phyloP scores from a whole-genome alignment of 2,113 vertebrate species.

The Embiotoca jacksoni region DNA sequence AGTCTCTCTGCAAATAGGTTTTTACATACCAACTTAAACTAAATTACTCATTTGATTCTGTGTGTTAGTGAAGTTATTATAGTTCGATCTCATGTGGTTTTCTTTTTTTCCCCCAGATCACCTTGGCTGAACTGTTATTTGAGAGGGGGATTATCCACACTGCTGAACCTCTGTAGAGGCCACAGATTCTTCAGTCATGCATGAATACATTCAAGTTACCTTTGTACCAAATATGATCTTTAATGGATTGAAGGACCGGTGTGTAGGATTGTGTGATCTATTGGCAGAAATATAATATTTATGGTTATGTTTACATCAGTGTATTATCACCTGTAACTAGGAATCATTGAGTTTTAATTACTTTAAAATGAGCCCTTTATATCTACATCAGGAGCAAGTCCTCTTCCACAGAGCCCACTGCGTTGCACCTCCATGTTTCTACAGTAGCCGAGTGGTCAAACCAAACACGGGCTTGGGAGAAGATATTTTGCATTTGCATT shows the following conservation, averaged over 20 bases:
- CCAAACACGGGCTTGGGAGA: too few species aligned
- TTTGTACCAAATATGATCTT: constrained; percentile 27
- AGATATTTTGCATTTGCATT: too few species aligned
- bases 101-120: constrained; percentile 64
- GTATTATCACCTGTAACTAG: too few species aligned
- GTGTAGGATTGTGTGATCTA: too few species aligned
- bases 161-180: constrained; percentile 55
- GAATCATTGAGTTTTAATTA: too few species aligned
- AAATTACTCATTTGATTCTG: not conserved
- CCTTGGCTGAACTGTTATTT: constrained; percentile 83
- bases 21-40: not conserved
- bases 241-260: not conserved
- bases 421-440: too few species aligned
- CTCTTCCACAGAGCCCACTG: too few species aligned
- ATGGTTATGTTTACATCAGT: too few species aligned
- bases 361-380: too few species aligned
- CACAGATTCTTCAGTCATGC: constrained; percentile 21
- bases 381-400: too few species aligned
- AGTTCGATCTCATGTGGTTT: not conserved
- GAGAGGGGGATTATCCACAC: constrained; percentile 82
- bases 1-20: not conserved
- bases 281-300: too few species aligned
- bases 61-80: constrained; percentile 1
- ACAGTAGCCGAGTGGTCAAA: too few species aligned
- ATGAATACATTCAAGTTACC: constrained; percentile 23